phyloP scores from a whole-genome alignment of 2,888 invertebrate species.

The Epinotia brunnichana region DNA sequence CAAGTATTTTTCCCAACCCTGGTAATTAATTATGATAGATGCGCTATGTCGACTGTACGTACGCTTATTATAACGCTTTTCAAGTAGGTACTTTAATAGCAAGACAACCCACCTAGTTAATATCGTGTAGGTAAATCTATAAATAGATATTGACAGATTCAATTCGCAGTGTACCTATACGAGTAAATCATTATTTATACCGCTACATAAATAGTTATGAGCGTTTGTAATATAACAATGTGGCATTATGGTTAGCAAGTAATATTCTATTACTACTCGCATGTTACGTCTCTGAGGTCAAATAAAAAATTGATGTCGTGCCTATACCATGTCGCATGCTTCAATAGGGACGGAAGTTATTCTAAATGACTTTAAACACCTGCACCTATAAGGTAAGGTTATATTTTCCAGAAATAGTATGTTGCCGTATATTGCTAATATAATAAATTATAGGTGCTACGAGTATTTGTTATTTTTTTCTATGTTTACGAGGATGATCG shows the following conservation, averaged over 20 bases:
- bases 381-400: constrained; percentile 13
- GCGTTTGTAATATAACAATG: neutral
- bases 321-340: neutral
- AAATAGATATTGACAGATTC: neutral
- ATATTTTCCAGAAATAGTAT: constrained; percentile 20
- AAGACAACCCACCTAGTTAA: too few species aligned
- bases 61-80: too few species aligned
- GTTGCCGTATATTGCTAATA: constrained; percentile 2
- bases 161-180: neutral
- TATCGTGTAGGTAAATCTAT: neutral
- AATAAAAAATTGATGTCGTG: constrained; percentile 2
- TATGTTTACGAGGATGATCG: neutral
- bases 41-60: too few species aligned
- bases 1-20: too few species aligned
- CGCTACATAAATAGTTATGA: neutral
- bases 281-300: constrained; percentile 1
- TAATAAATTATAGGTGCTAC: constrained; percentile 7
- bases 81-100: too few species aligned
- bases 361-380: constrained; percentile 3
- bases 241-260: neutral
- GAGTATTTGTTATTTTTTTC: neutral
- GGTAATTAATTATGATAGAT: too few species aligned
- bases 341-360: constrained; percentile 26
- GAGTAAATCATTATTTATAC: neutral
- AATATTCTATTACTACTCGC: constrained; percentile 5